Base-by-base conservation (phyloP, 2,888 invertebrate genomes). In the Andrena hattorfiana region DNA sequence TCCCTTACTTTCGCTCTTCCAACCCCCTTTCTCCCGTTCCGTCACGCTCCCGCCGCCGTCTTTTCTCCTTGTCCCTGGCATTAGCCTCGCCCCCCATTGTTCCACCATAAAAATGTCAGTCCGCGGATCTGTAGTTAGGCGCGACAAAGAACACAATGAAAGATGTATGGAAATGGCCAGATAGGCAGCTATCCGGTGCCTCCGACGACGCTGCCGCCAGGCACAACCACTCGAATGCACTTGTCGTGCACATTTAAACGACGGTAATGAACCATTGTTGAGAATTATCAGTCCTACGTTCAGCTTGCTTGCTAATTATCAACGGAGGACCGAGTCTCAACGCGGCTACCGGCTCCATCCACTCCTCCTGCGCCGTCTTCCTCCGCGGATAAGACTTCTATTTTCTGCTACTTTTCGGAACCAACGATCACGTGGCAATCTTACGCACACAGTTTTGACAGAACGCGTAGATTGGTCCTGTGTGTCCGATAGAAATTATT, bases 101-200 rank as follows among this genome's bases (percentile, higher is more conserved):
- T 93, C 90, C 89, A 86, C 89, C 91, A 92, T 93, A 92, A 93
- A 93, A 93, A 93, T 93, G 92, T 92, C 92, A 92, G 91, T 89
- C 86, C 87, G 89, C 90, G 91, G 92, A 93, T 93, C 93, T 92
- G 93, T 92, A 93, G 93, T 92, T 91, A 91, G 88, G 66, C 81
- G 87, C 77, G 80, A 88, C 89, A 90, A 92, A 93, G 93, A 91
- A 89, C 85, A 93, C 93, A 93, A 93, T 93, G 92, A 92, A 91
- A 92, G 91, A 92, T 91, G 90, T 91, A 93, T 92, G 91, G 92
- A 92, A 93, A 92, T 92, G 90, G 91, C 90, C 90, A 90, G 92
- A 92, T 92, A 92, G 91, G 87, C 89, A 83, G 82, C 81, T 81
- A 76, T 78, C 83, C 77, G 66, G 56, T 63, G 67, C 77, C 79